Percentiles rank a stretch among this genome's conserved stretches.
Evolutionary conservation across 2,113 vertebrate species (phyloP).

Genomic region (Oncorhynchus kisutch): DNA sequence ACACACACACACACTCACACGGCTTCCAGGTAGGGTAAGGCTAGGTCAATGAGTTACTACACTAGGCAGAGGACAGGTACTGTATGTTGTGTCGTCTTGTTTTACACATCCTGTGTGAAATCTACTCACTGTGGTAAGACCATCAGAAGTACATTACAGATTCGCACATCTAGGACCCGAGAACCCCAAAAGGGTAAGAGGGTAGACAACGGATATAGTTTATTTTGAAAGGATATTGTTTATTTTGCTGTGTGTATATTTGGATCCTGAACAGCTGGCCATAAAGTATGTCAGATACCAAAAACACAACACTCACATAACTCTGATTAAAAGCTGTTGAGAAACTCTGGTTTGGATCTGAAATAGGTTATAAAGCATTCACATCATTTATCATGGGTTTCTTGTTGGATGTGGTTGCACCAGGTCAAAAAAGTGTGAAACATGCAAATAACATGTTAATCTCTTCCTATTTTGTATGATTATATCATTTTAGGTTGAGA

Average conservation of each 20-base stretch:
- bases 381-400: neutral
- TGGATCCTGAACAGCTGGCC: neutral
- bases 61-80: slow-evolving; percentile 43
- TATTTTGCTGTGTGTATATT: neutral
- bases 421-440: neutral
- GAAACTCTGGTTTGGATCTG: neutral
- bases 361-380: neutral
- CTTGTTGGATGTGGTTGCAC: neutral
- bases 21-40: slow-evolving; percentile 5
- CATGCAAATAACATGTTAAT: neutral
- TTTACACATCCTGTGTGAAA: neutral
- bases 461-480: neutral
- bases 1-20: neutral
- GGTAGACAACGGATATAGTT: neutral
- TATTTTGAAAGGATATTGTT: neutral
- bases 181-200: slow-evolving; percentile 15
- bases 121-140: slow-evolving; percentile 14
- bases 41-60: slow-evolving; percentile 58
- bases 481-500: neutral
- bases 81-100: neutral
- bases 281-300: neutral
- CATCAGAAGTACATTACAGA: slow-evolving; percentile 10
- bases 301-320: neutral
- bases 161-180: neutral
- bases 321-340: neutral